Percentiles rank a stretch among this genome's conserved stretches.
Evolutionary conservation across 2,888 invertebrate genomes (phyloP).

Genomic region (Acanthococcus lagerstroemiae): DNA sequence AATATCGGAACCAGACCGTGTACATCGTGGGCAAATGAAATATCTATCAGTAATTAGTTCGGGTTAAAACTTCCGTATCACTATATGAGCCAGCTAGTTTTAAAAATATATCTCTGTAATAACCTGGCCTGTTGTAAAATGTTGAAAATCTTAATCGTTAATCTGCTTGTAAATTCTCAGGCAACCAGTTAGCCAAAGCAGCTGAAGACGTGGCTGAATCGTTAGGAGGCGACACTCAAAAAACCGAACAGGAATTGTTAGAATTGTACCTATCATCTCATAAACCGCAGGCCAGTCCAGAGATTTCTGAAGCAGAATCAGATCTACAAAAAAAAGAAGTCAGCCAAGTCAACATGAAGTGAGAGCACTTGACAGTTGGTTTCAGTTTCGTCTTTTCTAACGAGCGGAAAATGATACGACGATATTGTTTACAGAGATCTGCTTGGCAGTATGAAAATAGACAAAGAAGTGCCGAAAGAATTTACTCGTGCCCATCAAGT

Average conservation of each 20-base stretch:
- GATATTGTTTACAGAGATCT: constrained; percentile 50
- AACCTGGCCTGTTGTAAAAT: too few relatives aligned
- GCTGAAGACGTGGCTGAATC: constrained; percentile 61
- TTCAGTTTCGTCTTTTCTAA: too few relatives aligned
- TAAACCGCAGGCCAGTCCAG: neutral
- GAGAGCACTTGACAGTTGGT: too few relatives aligned
- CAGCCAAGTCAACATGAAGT: too few relatives aligned
- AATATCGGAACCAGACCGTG: too few relatives aligned
- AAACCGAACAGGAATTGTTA: constrained; percentile 64
- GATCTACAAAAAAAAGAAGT: too few relatives aligned
- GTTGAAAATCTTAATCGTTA: neutral
- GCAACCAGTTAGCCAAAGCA: constrained; percentile 48
- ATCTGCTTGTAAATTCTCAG: constrained; percentile 35
- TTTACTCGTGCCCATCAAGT: constrained; percentile 34
- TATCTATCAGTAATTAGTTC: too few relatives aligned
- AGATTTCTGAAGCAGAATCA: neutral
- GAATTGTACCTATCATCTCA: constrained; percentile 38
- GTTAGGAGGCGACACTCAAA: constrained; percentile 55
- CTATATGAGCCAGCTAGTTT: neutral
- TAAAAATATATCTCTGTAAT: neutral
- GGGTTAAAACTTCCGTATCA: too few relatives aligned
- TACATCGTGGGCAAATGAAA: too few relatives aligned
- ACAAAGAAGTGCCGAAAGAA: constrained; percentile 45
- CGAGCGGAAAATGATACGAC: too few relatives aligned
- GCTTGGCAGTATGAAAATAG: constrained; percentile 67